Conservation (phyloP, 1,140 invertebrate genomes). For the Gonioctena quinquepunctata region DNA sequence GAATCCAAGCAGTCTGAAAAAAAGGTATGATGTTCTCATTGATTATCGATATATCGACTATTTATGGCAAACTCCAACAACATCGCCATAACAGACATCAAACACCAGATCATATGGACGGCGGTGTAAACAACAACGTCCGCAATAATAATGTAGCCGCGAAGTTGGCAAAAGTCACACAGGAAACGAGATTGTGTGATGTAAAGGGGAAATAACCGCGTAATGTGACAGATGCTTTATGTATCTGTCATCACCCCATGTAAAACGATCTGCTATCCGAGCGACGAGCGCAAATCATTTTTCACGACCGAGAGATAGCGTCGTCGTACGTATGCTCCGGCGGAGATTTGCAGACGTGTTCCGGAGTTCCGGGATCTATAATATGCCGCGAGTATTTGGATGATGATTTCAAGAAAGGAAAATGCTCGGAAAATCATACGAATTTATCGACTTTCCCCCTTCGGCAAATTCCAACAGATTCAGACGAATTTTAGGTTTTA, state of each 20-base stretch:
- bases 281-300: background rate
- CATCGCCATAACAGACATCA: background rate
- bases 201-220: conserved; percentile 21
- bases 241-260: conserved; percentile 11
- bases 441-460: too few relatives aligned
- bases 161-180: conserved; percentile 4
- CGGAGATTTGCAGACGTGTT: background rate
- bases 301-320: conserved; percentile 14
- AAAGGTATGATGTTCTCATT: too few relatives aligned
- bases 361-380: background rate
- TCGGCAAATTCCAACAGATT: too few relatives aligned
- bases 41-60: too few relatives aligned
- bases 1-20: too few relatives aligned
- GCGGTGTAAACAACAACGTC: conserved; percentile 6
- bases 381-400: too few relatives aligned
- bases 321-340: too few relatives aligned
- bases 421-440: too few relatives aligned
- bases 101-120: background rate
- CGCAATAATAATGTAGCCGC: background rate
- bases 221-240: conserved; percentile 28
- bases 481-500: too few relatives aligned
- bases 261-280: background rate
- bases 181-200: conserved; percentile 22
- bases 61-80: background rate
- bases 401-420: too few relatives aligned